phyloP scores from a whole-genome alignment of 2,797 vertebrate genomes.

The Cynodonichthys magdalenae region DNA sequence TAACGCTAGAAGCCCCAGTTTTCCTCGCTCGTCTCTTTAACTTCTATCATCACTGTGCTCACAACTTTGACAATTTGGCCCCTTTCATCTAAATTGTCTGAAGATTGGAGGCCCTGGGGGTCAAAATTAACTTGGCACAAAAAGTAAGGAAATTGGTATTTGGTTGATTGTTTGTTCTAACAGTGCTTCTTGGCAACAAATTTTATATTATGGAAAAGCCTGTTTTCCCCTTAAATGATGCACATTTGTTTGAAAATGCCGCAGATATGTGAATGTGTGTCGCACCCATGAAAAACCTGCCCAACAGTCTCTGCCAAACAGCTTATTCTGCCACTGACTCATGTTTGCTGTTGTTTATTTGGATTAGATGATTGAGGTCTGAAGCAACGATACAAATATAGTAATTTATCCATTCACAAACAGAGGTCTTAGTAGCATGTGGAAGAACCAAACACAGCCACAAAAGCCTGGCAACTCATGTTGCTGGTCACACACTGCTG shows the following conservation, averaged over 20 bases:
- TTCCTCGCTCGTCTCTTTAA: no score
- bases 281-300: constrained; percentile 2
- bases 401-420: background rate
- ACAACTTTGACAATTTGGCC: no score
- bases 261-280: background rate
- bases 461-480: background rate
- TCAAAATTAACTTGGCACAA: no score
- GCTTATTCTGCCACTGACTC: background rate
- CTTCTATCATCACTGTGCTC: no score
- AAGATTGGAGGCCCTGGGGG: no score
- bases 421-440: background rate
- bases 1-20: no score
- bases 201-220: background rate
- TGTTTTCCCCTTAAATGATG: background rate
- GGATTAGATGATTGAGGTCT: background rate
- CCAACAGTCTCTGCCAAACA: constrained; percentile 2
- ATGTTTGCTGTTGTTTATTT: background rate
- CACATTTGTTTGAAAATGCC: background rate
- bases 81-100: no score
- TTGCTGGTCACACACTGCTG: background rate
- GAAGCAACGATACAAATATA: background rate
- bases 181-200: background rate
- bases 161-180: no score
- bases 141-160: no score
- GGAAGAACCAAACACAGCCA: background rate